A percentile compares a stretch with the other conserved stretches of the same genome.
Evolutionary conservation across 2,113 vertebrate species (phyloP).

Genomic region (Lasiurus borealis): DNA sequence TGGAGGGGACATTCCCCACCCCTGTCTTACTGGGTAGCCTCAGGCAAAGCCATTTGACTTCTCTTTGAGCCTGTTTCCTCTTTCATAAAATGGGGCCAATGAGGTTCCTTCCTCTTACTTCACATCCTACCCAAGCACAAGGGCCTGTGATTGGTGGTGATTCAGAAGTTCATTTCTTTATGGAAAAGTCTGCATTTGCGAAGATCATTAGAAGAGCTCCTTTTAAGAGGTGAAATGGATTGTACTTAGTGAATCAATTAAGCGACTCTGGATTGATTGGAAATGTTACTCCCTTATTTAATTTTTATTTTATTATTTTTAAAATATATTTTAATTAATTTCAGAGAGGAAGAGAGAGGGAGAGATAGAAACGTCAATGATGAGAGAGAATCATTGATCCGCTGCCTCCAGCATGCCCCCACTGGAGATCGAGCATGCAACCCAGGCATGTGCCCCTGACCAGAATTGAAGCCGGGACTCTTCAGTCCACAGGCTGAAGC

Average conservation of each 20-base stretch:
- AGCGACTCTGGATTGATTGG: not conserved
- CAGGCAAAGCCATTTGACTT: not conserved
- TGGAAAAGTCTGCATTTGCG: conserved; percentile 26
- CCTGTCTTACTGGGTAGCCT: not conserved
- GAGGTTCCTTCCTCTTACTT: not conserved
- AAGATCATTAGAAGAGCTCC: not conserved
- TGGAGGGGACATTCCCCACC: too few relatives aligned
- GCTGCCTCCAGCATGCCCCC: not conserved
- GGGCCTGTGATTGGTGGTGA: not conserved
- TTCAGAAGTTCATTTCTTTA: not conserved
- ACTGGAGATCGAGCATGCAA: not conserved
- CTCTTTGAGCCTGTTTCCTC: conserved; percentile 1
- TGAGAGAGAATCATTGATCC: not conserved
- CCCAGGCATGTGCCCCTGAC: not conserved
- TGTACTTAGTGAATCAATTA: not conserved
- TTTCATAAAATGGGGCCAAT: not conserved
- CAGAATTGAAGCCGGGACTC: not conserved
- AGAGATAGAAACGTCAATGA: not conserved
- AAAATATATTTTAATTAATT: not conserved
- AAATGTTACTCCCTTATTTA: not conserved
- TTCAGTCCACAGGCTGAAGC: not conserved
- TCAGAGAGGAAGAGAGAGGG: not conserved
- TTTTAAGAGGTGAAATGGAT: not conserved
- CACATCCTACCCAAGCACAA: not conserved
- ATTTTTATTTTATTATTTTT: too few relatives aligned